Evolutionary conservation across 2,888 invertebrate genomes (phyloP), one percentile per base, ranked within the genome.

Genomic region (Athalia rosae): DNA sequence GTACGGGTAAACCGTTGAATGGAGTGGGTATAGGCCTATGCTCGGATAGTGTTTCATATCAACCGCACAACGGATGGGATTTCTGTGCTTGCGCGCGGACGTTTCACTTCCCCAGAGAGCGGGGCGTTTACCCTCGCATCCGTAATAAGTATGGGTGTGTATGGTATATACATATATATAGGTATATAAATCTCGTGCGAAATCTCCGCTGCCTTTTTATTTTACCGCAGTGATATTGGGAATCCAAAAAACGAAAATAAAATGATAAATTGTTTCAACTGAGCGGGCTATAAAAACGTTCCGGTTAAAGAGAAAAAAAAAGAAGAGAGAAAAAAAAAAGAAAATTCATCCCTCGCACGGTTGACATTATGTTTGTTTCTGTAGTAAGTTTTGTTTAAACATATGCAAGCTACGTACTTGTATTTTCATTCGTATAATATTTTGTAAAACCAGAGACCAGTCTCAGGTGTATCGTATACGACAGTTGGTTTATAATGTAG

Each of bases 11-110:
- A 28, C 28, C 28, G 28, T 53, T 53, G 53, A 6, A 53, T 4
- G n/a, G 6, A 3, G 53, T n/a, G 53, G 58, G 7, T 4, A 13
- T 8, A 13, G 43, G 43, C 45, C 45, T 9, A 58, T 8, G 45
- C 58, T 43, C 13, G 7, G 69, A 41, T 45, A 45, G 45, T 58
- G 48, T 9, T 74, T 6, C 62, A 48, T 41, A 47, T 8, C 4
- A 28, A 74, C 61, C 74, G 50, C 59, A 61, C 47, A 74, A 74
- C 61, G 28, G 62, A 48, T 47, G 61, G 47, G 48, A 74, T 74
- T 74, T 59, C 53, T 62, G 58, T 50, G 74, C 9, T 74, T 15
- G 2, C 28, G 28, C 2, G 28, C 28, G 62, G 59, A 28, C 48
- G 43, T 62, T 62, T 41, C 74, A 47, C 48, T 61, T 74, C 74